Evolutionary conservation across 2,113 vertebrate species (phyloP).

Genomic region (Thamnaconus septentrionalis): DNA sequence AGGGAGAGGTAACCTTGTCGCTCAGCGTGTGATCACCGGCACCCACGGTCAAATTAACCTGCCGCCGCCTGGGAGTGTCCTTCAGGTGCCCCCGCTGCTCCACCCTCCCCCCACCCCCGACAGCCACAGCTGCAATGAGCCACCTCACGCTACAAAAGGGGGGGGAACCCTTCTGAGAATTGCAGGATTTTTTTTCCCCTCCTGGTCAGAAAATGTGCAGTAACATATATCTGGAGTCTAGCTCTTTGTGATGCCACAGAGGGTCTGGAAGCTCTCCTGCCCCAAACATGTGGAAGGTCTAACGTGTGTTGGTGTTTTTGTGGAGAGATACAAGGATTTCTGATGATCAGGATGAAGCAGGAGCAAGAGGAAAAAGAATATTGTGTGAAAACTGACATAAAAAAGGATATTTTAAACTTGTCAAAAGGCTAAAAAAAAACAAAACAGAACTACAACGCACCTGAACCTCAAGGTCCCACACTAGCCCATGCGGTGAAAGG

Average conservation of each 20-base stretch:
- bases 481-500: background rate
- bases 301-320: too few species aligned
- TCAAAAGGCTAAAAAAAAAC: background rate
- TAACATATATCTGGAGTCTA: too few species aligned
- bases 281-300: too few species aligned
- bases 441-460: too few species aligned
- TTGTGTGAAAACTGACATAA: background rate
- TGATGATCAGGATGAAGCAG: too few species aligned
- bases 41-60: constrained; percentile 79
- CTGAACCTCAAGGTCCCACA: too few species aligned
- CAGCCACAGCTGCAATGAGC: background rate
- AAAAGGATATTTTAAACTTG: constrained; percentile 10
- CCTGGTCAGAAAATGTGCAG: too few species aligned
- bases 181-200: too few species aligned
- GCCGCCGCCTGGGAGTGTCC: constrained; percentile 75
- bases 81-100: constrained; percentile 78
- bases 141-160: background rate
- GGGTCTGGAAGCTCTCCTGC: too few species aligned
- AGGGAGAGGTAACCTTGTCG: constrained; percentile 87
- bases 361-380: too few species aligned
- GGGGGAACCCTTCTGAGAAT: background rate
- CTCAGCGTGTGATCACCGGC: constrained; percentile 73
- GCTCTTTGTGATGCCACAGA: too few species aligned
- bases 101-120: background rate
- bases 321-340: too few species aligned